phyloP scores from a whole-genome alignment of 2,888 invertebrate species.

The Rotaria sp. region DNA sequence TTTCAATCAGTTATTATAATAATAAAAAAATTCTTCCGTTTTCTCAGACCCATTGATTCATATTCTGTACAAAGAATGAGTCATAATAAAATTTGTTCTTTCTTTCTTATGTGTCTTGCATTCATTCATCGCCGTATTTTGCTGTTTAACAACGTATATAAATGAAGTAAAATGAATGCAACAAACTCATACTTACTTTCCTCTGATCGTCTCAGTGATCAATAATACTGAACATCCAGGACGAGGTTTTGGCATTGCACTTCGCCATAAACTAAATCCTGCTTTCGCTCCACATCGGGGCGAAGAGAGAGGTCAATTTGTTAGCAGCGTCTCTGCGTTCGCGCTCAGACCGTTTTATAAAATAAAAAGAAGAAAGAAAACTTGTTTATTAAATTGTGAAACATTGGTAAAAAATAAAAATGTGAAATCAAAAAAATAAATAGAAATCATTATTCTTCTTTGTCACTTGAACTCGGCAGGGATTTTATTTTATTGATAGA shows the following conservation, averaged over 20 bases:
- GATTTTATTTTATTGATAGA: too few relatives aligned
- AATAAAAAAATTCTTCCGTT: not conserved
- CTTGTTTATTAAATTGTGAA: too few relatives aligned
- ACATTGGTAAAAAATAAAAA: not conserved
- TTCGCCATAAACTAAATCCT: slow-evolving; percentile 19
- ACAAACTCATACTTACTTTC: slow-evolving; percentile 17
- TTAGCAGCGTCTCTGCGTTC: slow-evolving; percentile 24
- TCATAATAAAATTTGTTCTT: not conserved
- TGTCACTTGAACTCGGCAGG: too few relatives aligned
- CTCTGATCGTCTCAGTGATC: slow-evolving; percentile 22
- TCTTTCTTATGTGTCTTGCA: not conserved
- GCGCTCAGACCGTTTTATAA: not conserved
- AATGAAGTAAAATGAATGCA: not conserved
- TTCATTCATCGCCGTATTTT: slow-evolving; percentile 19
- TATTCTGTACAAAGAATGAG: not conserved
- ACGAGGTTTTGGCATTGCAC: slow-evolving; percentile 24
- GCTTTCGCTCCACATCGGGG: slow-evolving; percentile 19
- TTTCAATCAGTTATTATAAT: not conserved
- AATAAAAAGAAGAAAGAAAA: not conserved
- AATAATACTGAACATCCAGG: slow-evolving; percentile 12
- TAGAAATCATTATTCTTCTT: too few relatives aligned
- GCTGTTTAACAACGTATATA: not conserved
- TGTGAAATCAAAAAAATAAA: not conserved
- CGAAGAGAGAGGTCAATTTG: slow-evolving; percentile 24
- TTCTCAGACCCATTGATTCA: not conserved